Base-by-base conservation (phyloP, 2,888 invertebrate genomes). In the Phrixothrix hirtus region DNA sequence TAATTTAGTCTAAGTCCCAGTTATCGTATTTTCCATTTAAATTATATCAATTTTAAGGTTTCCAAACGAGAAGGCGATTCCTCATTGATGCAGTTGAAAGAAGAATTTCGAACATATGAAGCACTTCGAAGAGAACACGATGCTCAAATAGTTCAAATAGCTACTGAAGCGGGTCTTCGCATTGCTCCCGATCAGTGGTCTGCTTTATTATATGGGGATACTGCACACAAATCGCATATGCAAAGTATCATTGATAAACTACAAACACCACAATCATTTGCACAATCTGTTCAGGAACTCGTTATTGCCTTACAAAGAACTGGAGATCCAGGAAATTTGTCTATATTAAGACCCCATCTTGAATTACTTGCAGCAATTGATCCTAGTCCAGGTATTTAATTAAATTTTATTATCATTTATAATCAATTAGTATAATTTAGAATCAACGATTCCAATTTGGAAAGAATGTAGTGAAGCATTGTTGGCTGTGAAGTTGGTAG, bases 141-240 rank as follows among this genome's bases (percentile, higher is more conserved):
- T 76, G 92, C 96, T 6, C 98, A 99, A 75, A 96, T 99, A 62
- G 97, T 99, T 2, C 95, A 96, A 77, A 98, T 99, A 56, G 98
- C 98, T 0, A 92, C 94, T 0, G 98, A 99, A 76, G 95, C 97
- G 1, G 98, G 98, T 0, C 79, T 99, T 14, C 80, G 97, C 50
- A 98, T 99, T 57, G 95, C 96, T 0, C 97, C 98, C 0, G 98
- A 99, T 73, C 97, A 98, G 72, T 99, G 98, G 98, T 95, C 95
- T 1, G 92, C 96, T 0, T 76, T 99, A 35, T 78, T 99, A 0
- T 99, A 98, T 71, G 98, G 98, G 0, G 98, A 99, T 73, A 88
- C 91, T 0, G 85, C 86, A 2, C 97, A 97, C 72, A 97, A 97
- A 71, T 93, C 95, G 5, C 95, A 98, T 73, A 99, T 99, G 97